Conservation (phyloP, 2,888 invertebrate species). For the Mamestra brassicae region DNA sequence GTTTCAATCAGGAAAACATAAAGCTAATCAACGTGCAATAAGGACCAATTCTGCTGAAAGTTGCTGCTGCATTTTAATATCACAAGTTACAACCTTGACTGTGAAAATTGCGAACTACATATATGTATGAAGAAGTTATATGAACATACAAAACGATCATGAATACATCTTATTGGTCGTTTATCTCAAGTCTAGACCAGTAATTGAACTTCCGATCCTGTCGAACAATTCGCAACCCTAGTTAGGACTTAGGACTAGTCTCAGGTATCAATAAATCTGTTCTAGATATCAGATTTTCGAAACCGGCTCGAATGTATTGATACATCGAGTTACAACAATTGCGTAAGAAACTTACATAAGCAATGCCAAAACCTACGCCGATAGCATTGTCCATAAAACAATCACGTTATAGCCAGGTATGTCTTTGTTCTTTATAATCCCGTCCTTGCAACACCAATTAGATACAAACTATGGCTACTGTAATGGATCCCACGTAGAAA, state of each 20-base stretch:
- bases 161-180: not conserved
- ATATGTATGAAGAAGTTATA: not conserved
- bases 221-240: conserved; percentile 12
- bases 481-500: conserved; percentile 42
- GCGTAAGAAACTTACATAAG: conserved; percentile 46
- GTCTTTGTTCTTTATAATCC: conserved; percentile 48
- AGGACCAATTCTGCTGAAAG: not conserved
- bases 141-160: not conserved
- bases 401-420: conserved; percentile 42
- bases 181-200: not conserved
- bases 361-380: conserved; percentile 36
- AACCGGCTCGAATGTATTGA: conserved; percentile 50
- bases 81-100: not conserved
- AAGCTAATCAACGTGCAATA: not conserved
- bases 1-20: not conserved
- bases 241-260: conserved; percentile 13
- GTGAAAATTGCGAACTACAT: not conserved
- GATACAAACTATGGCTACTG: conserved; percentile 36
- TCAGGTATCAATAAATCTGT: conserved; percentile 46
- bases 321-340: conserved; percentile 48
- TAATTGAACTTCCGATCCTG: not conserved
- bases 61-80: not conserved
- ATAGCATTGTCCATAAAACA: conserved; percentile 60
- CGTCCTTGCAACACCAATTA: conserved; percentile 55
- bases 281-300: conserved; percentile 64